phyloP scores from a whole-genome alignment of 2,113 vertebrate species.

The Tragelaphus strepsiceros region DNA sequence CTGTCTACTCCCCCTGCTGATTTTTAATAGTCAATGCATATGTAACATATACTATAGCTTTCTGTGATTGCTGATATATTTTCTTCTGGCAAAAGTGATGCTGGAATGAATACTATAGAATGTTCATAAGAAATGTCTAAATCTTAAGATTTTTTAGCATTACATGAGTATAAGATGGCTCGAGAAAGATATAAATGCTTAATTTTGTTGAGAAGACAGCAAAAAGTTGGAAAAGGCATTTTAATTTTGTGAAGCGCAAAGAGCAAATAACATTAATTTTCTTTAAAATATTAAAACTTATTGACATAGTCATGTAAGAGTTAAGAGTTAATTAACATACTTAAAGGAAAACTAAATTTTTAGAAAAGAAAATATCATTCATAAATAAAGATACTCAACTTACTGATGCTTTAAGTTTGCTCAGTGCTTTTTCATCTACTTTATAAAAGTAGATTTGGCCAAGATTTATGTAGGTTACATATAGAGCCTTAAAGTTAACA shows the following conservation, averaged over 20 bases:
- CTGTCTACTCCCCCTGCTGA: constrained; percentile 60
- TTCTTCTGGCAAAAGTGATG: neutral
- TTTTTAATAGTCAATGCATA: neutral
- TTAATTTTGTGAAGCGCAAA: constrained; percentile 26
- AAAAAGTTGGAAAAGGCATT: neutral
- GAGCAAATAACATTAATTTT: neutral
- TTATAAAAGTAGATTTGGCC: neutral
- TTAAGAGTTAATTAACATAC: neutral
- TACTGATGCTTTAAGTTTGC: neutral
- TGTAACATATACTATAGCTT: neutral
- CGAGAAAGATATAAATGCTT: neutral
- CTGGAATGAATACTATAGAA: neutral
- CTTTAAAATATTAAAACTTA: constrained; percentile 20
- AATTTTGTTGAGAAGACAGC: neutral
- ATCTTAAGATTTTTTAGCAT: neutral
- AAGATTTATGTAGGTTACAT: neutral
- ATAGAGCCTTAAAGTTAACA: neutral
- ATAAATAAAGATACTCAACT: neutral
- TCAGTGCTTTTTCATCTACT: neutral
- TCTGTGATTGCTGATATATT: neutral
- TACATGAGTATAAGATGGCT: neutral
- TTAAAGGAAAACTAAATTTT: constrained; percentile 9
- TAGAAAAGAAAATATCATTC: neutral
- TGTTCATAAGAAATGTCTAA: neutral
- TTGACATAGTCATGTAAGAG: neutral